Percentiles rank a stretch among this genome's conserved stretches.
Conservation (phyloP, 23 tunicate species). For the Clavelina lepadiformis region DNA sequence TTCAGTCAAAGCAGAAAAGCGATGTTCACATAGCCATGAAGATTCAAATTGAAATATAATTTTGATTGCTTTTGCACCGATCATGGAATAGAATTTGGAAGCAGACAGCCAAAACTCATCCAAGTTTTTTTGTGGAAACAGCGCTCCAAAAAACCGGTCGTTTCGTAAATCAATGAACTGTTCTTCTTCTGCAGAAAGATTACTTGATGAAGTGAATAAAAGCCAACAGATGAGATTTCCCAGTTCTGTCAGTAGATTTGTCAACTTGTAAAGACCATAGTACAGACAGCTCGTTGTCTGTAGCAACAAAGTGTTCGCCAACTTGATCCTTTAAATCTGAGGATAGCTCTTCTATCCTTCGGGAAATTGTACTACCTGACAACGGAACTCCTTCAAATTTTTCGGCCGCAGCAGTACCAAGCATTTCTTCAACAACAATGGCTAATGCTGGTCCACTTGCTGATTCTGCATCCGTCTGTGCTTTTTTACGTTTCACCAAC, state of each 20-base stretch:
- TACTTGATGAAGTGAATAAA: constrained; percentile 52
- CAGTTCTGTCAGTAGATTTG: constrained; percentile 53
- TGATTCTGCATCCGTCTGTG: constrained; percentile 67
- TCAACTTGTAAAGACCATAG: constrained; percentile 48
- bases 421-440: constrained; percentile 52
- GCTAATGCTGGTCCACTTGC: constrained; percentile 60
- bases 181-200: constrained; percentile 51
- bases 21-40: constrained; percentile 53
- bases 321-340: constrained; percentile 46
- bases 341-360: constrained; percentile 47
- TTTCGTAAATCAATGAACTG: constrained; percentile 63
- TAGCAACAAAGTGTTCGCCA: constrained; percentile 50
- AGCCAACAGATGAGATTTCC: constrained; percentile 62
- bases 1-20: constrained; percentile 46
- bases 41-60: constrained; percentile 53
- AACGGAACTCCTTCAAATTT: constrained; percentile 42
- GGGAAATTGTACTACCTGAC: constrained; percentile 39
- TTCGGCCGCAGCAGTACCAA: constrained; percentile 53
- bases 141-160: constrained; percentile 43
- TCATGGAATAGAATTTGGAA: constrained; percentile 31
- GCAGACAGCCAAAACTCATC: constrained; percentile 48
- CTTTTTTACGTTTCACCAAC: constrained; percentile 60
- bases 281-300: constrained; percentile 31
- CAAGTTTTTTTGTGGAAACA: constrained; percentile 46
- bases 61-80: constrained; percentile 39